Conservation (phyloP, 2,797 vertebrate genomes). For the Enteromius treurensis region DNA sequence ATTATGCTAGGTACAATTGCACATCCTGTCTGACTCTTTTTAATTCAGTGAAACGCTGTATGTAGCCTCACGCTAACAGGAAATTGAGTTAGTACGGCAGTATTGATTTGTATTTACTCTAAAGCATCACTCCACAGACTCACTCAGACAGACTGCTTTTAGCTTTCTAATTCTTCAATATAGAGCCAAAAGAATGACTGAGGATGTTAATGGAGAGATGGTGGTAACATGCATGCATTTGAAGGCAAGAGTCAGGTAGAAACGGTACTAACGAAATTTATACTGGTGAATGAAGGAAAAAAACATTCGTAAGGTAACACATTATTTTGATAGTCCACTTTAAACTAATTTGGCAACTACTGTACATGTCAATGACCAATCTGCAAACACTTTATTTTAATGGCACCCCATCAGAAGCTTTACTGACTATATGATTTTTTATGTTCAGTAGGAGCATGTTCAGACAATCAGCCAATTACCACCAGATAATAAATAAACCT, state of each 20-base stretch:
- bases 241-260: background rate
- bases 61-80: constrained; percentile 43
- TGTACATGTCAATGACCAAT: background rate
- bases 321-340: background rate
- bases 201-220: background rate
- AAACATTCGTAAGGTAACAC: background rate
- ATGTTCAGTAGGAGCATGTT: background rate
- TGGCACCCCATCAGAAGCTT: background rate
- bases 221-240: constrained; percentile 13
- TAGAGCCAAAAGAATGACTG: constrained; percentile 18
- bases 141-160: constrained; percentile 42
- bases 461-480: background rate
- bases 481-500: background rate
- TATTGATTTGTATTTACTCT: constrained; percentile 47
- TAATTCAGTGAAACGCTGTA: constrained; percentile 44
- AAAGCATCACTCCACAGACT: constrained; percentile 48
- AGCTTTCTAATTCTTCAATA: constrained; percentile 41
- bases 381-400: background rate
- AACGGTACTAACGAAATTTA: background rate
- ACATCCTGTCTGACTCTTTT: constrained; percentile 1
- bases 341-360: background rate
- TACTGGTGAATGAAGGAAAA: background rate
- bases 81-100: constrained; percentile 49
- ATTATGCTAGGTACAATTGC: constrained; percentile 29
- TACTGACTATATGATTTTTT: background rate